A percentile compares a stretch with the other conserved stretches of the same genome.
phyloP scores from a whole-genome alignment of 1,140 invertebrate genomes.

The Rhopalosiphum padi region DNA sequence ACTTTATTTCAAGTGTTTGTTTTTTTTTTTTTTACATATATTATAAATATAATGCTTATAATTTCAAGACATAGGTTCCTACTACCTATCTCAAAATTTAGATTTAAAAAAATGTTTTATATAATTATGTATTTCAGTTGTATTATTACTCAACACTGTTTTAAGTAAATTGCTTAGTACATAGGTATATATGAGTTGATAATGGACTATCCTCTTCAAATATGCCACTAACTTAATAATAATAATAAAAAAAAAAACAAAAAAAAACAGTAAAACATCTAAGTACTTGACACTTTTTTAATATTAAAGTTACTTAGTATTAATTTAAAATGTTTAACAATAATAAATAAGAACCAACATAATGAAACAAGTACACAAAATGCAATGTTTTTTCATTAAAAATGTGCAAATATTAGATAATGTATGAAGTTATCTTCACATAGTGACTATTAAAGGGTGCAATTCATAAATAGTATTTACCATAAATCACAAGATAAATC shows the following conservation, averaged over 20 bases:
- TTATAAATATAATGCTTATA: not conserved
- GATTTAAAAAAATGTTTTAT: not conserved
- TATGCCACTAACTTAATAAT: not conserved
- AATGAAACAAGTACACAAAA: not conserved
- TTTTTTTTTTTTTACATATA: not conserved
- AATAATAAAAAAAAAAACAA: not conserved
- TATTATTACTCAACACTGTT: not conserved
- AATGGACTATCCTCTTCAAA: not conserved
- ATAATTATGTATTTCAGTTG: not conserved
- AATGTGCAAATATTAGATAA: not conserved
- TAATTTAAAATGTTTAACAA: not conserved
- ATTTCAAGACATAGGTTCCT: not conserved
- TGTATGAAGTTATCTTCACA: not conserved
- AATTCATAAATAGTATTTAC: conserved; percentile 24
- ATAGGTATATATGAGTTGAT: not conserved
- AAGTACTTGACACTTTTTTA: not conserved
- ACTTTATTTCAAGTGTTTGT: not conserved
- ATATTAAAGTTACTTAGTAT: not conserved
- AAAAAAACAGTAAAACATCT: not conserved
- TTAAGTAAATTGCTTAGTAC: not conserved
- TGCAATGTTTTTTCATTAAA: not conserved
- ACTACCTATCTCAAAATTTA: not conserved
- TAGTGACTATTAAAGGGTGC: not conserved
- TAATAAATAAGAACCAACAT: not conserved
- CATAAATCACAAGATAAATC: conserved; percentile 19